Base-by-base conservation (phyloP, 1,140 invertebrate genomes). In the Heliconius hermathena region DNA sequence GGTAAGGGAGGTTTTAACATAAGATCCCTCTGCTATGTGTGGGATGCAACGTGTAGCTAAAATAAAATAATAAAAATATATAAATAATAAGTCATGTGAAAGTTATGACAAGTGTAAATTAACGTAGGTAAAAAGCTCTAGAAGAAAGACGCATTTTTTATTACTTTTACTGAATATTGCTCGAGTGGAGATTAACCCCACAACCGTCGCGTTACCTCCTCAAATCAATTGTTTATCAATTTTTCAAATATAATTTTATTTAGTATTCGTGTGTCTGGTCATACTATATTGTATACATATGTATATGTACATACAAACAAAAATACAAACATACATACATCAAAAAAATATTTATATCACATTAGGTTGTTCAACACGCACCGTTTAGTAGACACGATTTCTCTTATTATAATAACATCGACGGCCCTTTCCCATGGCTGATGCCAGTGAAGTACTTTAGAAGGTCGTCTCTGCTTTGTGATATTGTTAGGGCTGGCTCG, bases 381-480 rank as follows among this genome's bases (percentile, higher is more conserved):
- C 29, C 60, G 60, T 66, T 66, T 66, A 66, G 26, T 66, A 66
- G 60, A 66, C 60, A 18, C 60, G 60, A 66, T 66, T 66, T 66
- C 60, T 66, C 60, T 66, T 66, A 66, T 66, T 66, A 66, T 66
- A 66, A 66, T 66, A 66, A 66, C 60, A 66, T n/a, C 60, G 60
- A 66, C 13, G 60, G 60, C 60, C 26, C 60, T 66, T 66, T 66
- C 60, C 60, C 60, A 66, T 66, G 60, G 60, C 8, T 57, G 54
- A 57, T 57, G 54, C 8, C 26, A 66, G 60, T 29, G 11, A 66
- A 22, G 60, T 66, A 66, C 60, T 66, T 66, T 66, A 29, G 60
- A 66, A 66, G 60, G 60, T 66, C 60, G 60, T 13, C 60, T 9
- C 8, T 2, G 60, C 60, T 66, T 66, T 66, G 60, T 66, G 26